These are phyloP conservation scores for Cryptocheilus praepositus DNA, from an alignment of 2,888 invertebrate genomes.

Conservation along the genomic window DNA sequence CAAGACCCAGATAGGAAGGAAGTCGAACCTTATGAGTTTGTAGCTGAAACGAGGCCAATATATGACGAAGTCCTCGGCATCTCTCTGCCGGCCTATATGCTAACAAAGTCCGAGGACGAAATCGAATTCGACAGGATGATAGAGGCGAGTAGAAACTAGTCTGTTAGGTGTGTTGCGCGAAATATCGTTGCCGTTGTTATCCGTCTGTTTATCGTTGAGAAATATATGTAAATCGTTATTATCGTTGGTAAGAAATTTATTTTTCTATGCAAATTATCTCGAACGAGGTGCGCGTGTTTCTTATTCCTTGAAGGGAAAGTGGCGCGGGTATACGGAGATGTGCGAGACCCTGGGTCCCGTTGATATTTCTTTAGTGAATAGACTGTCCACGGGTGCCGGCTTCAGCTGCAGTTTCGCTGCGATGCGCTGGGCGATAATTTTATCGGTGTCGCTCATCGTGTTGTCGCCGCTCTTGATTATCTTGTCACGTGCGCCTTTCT, in stretches of 20 bases:
- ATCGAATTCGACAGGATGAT: slow-evolving; percentile 79
- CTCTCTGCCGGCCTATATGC: slow-evolving; percentile 82
- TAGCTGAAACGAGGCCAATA: slow-evolving; percentile 81
- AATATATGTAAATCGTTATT: too few relatives aligned
- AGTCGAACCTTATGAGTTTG: slow-evolving; percentile 69
- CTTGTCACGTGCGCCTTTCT: slow-evolving; percentile 26
- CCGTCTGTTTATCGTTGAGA: background rate
- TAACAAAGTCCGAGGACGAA: slow-evolving; percentile 82
- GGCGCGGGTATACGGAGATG: slow-evolving; percentile 74
- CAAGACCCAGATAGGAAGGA: slow-evolving; percentile 31
- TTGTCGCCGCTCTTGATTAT: slow-evolving; percentile 13
- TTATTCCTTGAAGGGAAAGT: slow-evolving; percentile 70
- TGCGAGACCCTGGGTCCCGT: slow-evolving; percentile 69
- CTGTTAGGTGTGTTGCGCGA: too few relatives aligned
- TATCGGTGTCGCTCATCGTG: slow-evolving; percentile 37
- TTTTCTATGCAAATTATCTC: too few relatives aligned
- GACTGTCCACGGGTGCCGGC: slow-evolving; percentile 64
- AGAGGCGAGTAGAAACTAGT: slow-evolving; percentile 36
- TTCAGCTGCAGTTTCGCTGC: slow-evolving; percentile 65
- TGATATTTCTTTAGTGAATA: slow-evolving; percentile 55
- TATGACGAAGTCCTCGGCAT: slow-evolving; percentile 81
- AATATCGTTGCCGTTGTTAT: background rate
- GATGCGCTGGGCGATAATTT: slow-evolving; percentile 58
- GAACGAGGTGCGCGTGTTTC: background rate
- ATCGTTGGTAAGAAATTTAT: too few relatives aligned